Conservation (phyloP, 2,113 vertebrate genomes). For the Saimiri boliviensis region DNA sequence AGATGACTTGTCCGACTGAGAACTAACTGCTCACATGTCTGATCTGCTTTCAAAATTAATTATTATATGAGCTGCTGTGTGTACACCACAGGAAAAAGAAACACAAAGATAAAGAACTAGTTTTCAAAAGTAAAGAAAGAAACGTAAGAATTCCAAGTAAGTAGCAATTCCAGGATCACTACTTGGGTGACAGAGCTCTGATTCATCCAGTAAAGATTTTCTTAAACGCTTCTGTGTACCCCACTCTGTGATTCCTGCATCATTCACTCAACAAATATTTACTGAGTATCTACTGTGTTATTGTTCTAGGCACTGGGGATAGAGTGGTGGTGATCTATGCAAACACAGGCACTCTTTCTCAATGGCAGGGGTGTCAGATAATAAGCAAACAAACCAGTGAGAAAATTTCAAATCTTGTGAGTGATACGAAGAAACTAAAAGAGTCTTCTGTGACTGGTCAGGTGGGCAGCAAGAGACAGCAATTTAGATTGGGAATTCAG, state of each 20-base stretch:
- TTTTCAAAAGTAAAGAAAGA: conserved; percentile 61
- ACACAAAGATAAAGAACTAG: background rate
- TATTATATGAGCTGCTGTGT: conserved; percentile 32
- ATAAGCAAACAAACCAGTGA: background rate
- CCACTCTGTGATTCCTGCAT: background rate
- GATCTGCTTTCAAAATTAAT: conserved; percentile 74
- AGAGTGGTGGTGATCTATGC: background rate
- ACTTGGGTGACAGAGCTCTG: background rate
- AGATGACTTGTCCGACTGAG: conserved; percentile 45
- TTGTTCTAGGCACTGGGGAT: no score
- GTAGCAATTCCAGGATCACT: background rate
- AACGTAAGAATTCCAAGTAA: background rate
- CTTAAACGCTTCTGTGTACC: background rate
- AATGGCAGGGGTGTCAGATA: rapidly evolving
- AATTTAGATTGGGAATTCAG: background rate
- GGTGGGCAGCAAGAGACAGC: background rate
- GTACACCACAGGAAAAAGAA: conserved; percentile 36
- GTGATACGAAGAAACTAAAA: background rate
- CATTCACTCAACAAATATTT: background rate
- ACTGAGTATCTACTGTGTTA: background rate
- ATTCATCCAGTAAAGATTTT: background rate
- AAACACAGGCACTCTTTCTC: background rate
- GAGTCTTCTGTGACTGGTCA: background rate
- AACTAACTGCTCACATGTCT: conserved; percentile 58
- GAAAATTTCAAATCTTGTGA: background rate